Evolutionary conservation across 2,888 invertebrate species (phyloP).

Genomic region (Pterostichus madidus): DNA sequence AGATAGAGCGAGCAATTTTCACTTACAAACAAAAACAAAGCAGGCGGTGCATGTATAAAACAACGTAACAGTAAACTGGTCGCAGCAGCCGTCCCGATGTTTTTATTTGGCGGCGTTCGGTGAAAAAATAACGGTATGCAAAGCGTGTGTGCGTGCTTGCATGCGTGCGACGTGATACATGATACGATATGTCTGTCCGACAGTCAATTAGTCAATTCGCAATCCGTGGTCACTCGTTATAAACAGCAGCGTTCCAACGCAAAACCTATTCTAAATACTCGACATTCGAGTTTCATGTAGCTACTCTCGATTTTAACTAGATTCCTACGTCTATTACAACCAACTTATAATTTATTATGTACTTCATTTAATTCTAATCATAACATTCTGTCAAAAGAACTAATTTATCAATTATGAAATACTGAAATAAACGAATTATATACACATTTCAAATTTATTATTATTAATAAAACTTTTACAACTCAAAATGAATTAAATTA

Average conservation of each 20-base stretch:
- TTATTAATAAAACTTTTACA: no score
- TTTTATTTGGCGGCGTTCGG: slow-evolving; percentile 40
- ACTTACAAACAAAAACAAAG: slow-evolving; percentile 53
- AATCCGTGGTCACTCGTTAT: slow-evolving; percentile 3
- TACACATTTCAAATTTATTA: no score
- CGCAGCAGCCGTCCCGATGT: slow-evolving; percentile 40
- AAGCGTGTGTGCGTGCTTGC: slow-evolving; percentile 40
- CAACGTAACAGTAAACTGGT: slow-evolving; percentile 53
- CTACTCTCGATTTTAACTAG: no score
- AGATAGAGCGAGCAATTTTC: slow-evolving; percentile 35
- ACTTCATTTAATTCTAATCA: slow-evolving; percentile 26
- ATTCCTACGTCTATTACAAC: no score
- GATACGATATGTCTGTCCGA: slow-evolving; percentile 51
- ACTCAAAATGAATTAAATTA: no score
- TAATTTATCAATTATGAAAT: slow-evolving; percentile 10
- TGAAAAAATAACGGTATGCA: slow-evolving; percentile 62
- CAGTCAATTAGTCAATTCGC: slow-evolving; percentile 45
- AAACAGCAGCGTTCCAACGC: neutral
- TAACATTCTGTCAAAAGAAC: neutral
- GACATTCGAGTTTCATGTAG: no score
- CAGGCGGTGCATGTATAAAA: slow-evolving; percentile 42
- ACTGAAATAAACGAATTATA: no score
- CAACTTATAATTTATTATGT: no score
- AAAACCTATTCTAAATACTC: neutral
- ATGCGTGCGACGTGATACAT: slow-evolving; percentile 46